phyloP scores from a whole-genome alignment of 2,797 vertebrate species.

The Cheirogaleus major region DNA sequence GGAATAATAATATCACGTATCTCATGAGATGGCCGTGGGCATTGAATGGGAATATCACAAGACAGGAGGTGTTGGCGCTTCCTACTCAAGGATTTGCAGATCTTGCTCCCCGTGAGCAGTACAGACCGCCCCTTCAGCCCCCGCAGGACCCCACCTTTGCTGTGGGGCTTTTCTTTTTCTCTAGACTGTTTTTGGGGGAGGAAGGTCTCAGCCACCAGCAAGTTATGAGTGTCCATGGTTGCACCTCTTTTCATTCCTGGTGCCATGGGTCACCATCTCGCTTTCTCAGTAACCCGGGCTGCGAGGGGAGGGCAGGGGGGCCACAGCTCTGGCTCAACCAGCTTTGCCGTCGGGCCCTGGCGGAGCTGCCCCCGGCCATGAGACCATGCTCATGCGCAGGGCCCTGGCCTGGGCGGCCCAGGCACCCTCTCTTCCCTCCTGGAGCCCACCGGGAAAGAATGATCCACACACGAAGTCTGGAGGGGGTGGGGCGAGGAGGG shows the following conservation, averaged over 20 bases:
- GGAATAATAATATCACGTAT: not conserved
- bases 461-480: not conserved
- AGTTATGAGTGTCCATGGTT: too few species aligned
- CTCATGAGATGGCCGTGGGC: fast-evolving
- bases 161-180: not conserved
- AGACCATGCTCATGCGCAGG: not conserved
- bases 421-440: not conserved
- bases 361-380: not conserved
- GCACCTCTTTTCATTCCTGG: too few species aligned
- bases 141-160: not conserved
- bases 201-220: not conserved
- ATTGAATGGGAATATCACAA: fast-evolving
- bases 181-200: too few species aligned
- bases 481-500: not conserved
- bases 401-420: fast-evolving
- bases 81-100: fast-evolving
- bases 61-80: fast-evolving
- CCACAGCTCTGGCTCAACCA: not conserved
- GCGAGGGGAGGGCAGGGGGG: not conserved
- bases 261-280: fast-evolving
- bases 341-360: not conserved
- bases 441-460: not conserved
- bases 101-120: not conserved
- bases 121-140: fast-evolving
- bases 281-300: not conserved